Evolutionary conservation across 2,888 invertebrate species (phyloP).

Genomic region (Cremastinae sp.): DNA sequence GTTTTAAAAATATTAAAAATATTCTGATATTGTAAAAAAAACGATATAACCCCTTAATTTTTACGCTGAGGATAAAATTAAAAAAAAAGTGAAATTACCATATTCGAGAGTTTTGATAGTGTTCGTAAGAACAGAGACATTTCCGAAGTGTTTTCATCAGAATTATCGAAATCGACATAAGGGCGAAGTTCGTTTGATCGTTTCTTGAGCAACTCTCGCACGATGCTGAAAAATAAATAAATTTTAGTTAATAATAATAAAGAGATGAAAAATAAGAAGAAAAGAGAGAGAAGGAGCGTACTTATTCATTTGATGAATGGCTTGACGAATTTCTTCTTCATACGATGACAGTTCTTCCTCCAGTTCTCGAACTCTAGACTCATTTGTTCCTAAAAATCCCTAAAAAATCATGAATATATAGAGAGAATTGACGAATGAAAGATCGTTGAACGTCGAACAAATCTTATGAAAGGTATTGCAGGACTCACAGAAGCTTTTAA

Average conservation of each 20-base stretch:
- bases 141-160: conserved; percentile 37
- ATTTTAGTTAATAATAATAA: neutral
- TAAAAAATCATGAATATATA: conserved; percentile 46
- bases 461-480: neutral
- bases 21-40: conserved; percentile 3
- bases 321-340: conserved; percentile 62
- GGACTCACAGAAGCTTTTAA: conserved; percentile 68
- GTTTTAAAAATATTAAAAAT: neutral
- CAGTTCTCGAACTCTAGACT: conserved; percentile 62
- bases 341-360: conserved; percentile 65
- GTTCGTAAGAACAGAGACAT: conserved; percentile 52
- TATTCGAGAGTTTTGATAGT: conserved; percentile 55
- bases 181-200: conserved; percentile 30
- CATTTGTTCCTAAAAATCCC: conserved; percentile 64
- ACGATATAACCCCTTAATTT: neutral
- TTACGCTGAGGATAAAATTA: neutral
- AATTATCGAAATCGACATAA: conserved; percentile 12
- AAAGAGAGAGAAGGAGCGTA: conserved; percentile 22
- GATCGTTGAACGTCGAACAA: no score
- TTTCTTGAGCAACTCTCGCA: conserved; percentile 32
- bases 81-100: conserved; percentile 44
- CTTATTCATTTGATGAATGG: conserved; percentile 61
- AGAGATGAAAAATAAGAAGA: no score
- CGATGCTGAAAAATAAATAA: conserved; percentile 44
- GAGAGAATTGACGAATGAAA: neutral